Base-by-base conservation (phyloP, 2,888 invertebrate genomes). In the Sminthurinus aureus region DNA sequence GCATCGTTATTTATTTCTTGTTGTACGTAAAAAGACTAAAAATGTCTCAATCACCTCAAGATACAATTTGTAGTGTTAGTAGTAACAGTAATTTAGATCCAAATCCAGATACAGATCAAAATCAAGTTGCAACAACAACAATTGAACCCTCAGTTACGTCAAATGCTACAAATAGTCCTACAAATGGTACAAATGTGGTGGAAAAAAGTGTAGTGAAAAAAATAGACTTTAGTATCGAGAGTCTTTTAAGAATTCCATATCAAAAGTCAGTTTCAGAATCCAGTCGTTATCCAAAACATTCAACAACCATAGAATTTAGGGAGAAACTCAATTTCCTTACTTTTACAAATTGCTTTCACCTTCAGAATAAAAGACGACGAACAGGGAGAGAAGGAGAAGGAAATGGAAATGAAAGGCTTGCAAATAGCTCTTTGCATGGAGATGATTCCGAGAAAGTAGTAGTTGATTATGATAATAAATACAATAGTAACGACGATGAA, bases 141-240 rank as follows among this genome's bases (percentile, higher is more conserved):
- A 15, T 12, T 15, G 15, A 58, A 58, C 15, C 15, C 9, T 9
- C 15, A 12, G n/a, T 18, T 6, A 67, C n/a, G n/a, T 9, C n/a
- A 13, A 6, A 9, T n/a, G n/a, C 12, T 18, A 67, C 13, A n/a
- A 51, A 51, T 76, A n/a, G 13, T 15, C 11, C 11, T 8, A 20
- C 11, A 13, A 11, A 38, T 13, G 51, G 76, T 51, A 51, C 20
- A 6, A 20, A 13, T 3, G 20, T 8, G 3, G 18, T 8, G 8
- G 26, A 11, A 12, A 26, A 24, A n/a, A 79, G 26, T n/a, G 9
- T 8, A 18, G 74, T 11, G 51, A 83, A 78, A 22, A 84, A 52
- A 66, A 75, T 71, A 22, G 85, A 85, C 67, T 85, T 85, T 78
- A 85, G 84, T 69, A 85, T 85, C 18, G 85, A 85, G 12, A 81